Conservation (phyloP, 2,113 vertebrate genomes). For the Peromyscus polionotus region DNA sequence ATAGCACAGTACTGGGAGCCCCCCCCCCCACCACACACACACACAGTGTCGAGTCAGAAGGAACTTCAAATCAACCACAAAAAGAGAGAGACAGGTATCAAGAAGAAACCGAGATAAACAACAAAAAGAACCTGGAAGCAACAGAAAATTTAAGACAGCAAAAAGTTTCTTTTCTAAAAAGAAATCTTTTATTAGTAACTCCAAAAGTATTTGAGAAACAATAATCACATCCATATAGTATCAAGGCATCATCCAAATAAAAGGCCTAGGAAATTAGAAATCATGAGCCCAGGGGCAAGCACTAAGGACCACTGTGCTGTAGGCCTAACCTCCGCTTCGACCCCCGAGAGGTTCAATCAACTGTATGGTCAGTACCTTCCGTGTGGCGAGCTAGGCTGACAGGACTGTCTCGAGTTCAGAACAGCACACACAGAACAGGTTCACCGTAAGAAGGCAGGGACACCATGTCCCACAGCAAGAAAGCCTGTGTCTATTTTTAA, state of each 20-base stretch:
- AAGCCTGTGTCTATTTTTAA: background rate
- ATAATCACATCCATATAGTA: background rate
- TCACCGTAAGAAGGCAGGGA: background rate
- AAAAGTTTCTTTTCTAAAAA: background rate
- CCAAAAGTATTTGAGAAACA: background rate
- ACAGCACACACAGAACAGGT: accelerated
- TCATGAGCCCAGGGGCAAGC: background rate
- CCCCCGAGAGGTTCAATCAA: background rate
- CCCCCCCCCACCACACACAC: accelerated
- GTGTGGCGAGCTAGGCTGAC: accelerated
- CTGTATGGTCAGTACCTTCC: background rate
- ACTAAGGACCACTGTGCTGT: accelerated
- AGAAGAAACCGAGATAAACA: background rate
- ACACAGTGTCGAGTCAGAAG: background rate
- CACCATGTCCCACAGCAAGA: background rate
- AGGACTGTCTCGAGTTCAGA: background rate
- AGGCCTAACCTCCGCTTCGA: background rate
- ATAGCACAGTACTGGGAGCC: accelerated
- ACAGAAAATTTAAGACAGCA: background rate
- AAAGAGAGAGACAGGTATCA: background rate
- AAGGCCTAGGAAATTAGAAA: background rate
- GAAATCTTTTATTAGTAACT: background rate
- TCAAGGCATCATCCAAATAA: background rate
- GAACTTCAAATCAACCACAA: background rate
- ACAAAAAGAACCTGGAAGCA: background rate